Conservation (phyloP, 2,888 invertebrate genomes). For the Lasioglossum marginatum region DNA sequence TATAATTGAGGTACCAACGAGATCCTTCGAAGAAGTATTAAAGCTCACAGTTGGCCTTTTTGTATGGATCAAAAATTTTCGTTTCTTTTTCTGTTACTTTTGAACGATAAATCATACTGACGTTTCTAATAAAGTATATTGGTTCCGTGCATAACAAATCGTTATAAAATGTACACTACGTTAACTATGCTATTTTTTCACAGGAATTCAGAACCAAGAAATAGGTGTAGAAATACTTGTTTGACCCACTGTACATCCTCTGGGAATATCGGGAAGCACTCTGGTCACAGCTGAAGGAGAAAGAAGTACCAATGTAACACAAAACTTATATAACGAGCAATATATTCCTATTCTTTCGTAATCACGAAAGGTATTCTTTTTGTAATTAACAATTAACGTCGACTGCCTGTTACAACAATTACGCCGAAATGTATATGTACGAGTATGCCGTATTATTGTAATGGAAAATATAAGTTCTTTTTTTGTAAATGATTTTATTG, state of each 20-base stretch:
- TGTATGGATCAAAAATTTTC: neutral
- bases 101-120: neutral
- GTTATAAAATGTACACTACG: neutral
- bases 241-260: neutral
- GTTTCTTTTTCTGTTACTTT: neutral
- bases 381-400: conserved; percentile 24
- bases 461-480: conserved; percentile 17
- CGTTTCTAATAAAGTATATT: neutral
- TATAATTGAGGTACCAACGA: neutral
- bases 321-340: conserved; percentile 27
- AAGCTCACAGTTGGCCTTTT: neutral
- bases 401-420: conserved; percentile 5
- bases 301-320: neutral
- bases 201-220: neutral
- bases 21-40: no score
- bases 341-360: conserved; percentile 7
- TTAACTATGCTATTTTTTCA: neutral
- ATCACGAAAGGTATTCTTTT: conserved; percentile 13
- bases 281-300: conserved; percentile 20
- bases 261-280: conserved; percentile 15
- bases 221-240: neutral
- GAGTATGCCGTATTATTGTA: conserved; percentile 9
- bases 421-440: neutral
- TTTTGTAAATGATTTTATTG: conserved; percentile 20
- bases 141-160: neutral